These are phyloP conservation scores for Allobates femoralis DNA, from an alignment of 2,797 vertebrate genomes.

Conservation along the genomic window DNA sequence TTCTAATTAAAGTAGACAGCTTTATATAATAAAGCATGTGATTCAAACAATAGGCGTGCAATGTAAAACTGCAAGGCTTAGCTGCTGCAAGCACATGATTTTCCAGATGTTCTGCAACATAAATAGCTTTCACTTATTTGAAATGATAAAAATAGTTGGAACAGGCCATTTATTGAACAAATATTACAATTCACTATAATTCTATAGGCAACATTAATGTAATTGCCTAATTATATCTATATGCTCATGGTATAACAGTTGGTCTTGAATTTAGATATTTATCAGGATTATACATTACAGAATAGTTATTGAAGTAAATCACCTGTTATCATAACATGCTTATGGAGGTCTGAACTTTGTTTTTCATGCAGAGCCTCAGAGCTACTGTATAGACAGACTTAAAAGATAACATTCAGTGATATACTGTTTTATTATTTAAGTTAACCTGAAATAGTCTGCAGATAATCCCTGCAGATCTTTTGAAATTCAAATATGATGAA, in stretches of 20 bases:
- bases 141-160: conserved; percentile 23
- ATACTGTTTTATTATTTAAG: no score
- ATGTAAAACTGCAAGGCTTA: conserved; percentile 12
- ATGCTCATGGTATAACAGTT: not conserved
- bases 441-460: no score
- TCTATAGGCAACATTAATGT: not conserved
- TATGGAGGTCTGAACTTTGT: not conserved
- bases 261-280: not conserved
- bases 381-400: not conserved
- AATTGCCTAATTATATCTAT: not conserved
- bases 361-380: not conserved
- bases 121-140: conserved; percentile 24
- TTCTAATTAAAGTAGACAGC: conserved; percentile 58
- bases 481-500: no score
- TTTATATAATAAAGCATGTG: conserved; percentile 42
- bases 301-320: not conserved
- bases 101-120: conserved; percentile 51
- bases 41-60: conserved; percentile 44
- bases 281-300: not conserved
- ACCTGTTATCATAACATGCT: not conserved
- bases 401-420: no score
- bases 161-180: not conserved
- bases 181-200: not conserved
- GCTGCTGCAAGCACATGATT: conserved; percentile 39
- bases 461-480: no score